phyloP scores from a whole-genome alignment of 2,888 invertebrate species.

The Litoditis marina region DNA sequence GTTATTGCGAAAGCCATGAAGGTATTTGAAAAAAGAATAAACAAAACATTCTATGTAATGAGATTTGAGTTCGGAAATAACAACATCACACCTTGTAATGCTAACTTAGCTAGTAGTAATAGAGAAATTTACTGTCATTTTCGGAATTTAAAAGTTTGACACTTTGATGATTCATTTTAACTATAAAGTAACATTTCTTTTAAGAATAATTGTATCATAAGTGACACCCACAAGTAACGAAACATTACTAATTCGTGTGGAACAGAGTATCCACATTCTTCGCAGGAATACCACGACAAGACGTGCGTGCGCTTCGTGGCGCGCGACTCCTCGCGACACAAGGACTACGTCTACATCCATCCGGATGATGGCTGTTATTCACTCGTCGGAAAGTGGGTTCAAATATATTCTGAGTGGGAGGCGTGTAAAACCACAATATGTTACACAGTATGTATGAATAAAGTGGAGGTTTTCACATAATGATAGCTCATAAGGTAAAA shows the following conservation, averaged over 20 bases:
- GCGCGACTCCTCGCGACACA: conserved; percentile 62
- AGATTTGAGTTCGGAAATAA: no score
- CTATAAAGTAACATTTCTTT: neutral
- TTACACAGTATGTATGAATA: no score
- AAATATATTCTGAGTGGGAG: neutral
- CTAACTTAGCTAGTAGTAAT: no score
- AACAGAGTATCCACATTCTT: neutral
- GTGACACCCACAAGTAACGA: no score
- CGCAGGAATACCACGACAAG: conserved; percentile 67
- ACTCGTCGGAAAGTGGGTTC: conserved; percentile 69
- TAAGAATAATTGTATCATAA: conserved; percentile 8
- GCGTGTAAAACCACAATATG: no score
- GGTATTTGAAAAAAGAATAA: conserved; percentile 12
- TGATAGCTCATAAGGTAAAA: no score
- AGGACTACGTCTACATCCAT: conserved; percentile 69
- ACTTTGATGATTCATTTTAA: neutral
- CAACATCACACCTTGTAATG: no score
- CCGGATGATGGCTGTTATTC: conserved; percentile 73
- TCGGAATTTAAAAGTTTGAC: no score
- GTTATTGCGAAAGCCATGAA: conserved; percentile 61
- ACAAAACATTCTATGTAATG: no score
- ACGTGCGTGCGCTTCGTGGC: conserved; percentile 71
- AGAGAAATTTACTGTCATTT: no score
- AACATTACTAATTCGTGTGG: no score
- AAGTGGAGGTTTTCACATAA: no score